Evolutionary conservation across 2,113 vertebrate genomes (phyloP).

Genomic region (Puffinus mauretanicus): DNA sequence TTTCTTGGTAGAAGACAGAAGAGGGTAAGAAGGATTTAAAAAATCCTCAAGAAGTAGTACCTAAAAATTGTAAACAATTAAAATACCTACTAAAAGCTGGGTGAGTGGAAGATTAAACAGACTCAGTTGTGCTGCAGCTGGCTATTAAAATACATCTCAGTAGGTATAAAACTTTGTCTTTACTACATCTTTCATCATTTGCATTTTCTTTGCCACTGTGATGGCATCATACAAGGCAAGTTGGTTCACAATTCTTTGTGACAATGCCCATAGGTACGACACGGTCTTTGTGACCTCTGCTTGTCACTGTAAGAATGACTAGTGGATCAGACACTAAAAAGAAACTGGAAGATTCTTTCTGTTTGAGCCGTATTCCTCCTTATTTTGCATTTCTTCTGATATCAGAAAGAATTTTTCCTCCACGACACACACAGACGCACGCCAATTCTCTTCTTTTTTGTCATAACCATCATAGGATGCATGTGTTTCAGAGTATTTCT

Average conservation of each 20-base stretch:
- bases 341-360: background rate
- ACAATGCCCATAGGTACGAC: accelerated
- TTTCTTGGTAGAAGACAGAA: background rate
- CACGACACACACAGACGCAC: accelerated
- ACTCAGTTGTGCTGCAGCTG: background rate
- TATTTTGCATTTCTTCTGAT: background rate
- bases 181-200: background rate
- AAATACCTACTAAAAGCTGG: background rate
- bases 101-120: background rate
- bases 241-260: background rate
- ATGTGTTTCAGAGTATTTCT: background rate
- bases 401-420: background rate
- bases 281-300: background rate
- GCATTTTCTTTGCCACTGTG: background rate
- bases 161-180: background rate
- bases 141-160: background rate
- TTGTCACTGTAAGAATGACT: background rate
- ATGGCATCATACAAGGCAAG: background rate
- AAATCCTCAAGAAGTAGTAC: background rate
- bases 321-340: background rate
- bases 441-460: background rate
- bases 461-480: background rate
- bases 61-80: background rate
- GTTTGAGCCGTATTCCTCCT: background rate
- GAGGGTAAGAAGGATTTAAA: background rate